phyloP scores from a whole-genome alignment of 2,797 vertebrate genomes.

The Ctenochaetus hawaiiensis region DNA sequence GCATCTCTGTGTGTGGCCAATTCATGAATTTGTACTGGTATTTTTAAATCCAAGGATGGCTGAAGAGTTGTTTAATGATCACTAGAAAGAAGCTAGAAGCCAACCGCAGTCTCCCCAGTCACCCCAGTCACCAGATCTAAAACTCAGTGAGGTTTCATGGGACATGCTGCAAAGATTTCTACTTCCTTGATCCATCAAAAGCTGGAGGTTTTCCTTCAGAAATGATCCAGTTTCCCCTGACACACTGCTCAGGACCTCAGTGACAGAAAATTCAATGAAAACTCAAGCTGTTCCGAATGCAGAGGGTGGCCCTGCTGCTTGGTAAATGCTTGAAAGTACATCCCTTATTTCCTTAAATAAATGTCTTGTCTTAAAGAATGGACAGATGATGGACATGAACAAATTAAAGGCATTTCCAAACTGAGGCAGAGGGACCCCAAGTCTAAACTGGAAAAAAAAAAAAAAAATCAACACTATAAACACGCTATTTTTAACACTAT shows the following conservation, averaged over 20 bases:
- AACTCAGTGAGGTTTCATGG: slow-evolving; percentile 19
- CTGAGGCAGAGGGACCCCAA: no score
- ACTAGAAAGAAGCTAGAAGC: slow-evolving; percentile 7
- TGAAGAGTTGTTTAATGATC: slow-evolving; percentile 19
- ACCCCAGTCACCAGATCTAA: slow-evolving; percentile 33
- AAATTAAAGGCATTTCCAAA: no score
- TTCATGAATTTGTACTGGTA: neutral
- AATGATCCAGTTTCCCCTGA: slow-evolving; percentile 18
- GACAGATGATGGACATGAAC: no score
- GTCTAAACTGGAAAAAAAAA: no score
- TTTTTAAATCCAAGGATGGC: slow-evolving; percentile 13
- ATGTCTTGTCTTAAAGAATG: no score
- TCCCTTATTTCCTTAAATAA: no score
- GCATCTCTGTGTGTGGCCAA: neutral
- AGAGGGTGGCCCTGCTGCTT: neutral
- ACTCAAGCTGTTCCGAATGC: neutral
- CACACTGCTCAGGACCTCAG: slow-evolving; percentile 18
- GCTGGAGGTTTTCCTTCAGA: slow-evolving; percentile 24
- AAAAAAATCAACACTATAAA: no score
- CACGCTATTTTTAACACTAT: no score
- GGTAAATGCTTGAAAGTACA: neutral
- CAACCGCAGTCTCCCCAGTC: neutral
- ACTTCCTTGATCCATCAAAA: slow-evolving; percentile 42
- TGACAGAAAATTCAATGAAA: slow-evolving; percentile 38
- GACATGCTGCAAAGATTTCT: slow-evolving; percentile 40